phyloP scores from a whole-genome alignment of 1,140 invertebrate genomes.

The Oppia nitens region DNA sequence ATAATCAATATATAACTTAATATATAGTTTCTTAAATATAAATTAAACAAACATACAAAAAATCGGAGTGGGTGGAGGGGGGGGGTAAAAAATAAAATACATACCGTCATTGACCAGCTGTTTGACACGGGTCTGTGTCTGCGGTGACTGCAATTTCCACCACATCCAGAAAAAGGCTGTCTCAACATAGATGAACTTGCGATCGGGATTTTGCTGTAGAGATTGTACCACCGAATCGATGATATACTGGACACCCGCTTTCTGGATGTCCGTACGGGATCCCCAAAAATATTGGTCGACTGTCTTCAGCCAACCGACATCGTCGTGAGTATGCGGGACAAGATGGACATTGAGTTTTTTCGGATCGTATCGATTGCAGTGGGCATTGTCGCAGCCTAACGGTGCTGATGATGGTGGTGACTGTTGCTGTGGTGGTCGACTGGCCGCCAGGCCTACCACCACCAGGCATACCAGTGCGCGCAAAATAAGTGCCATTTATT shows the following conservation, averaged over 20 bases:
- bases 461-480: too few relatives aligned
- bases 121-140: conserved; percentile 32
- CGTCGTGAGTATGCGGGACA: conserved; percentile 37
- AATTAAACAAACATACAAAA: background rate
- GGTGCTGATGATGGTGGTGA: too few relatives aligned
- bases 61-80: conserved; percentile 32
- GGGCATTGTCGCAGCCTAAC: too few relatives aligned
- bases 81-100: conserved; percentile 78
- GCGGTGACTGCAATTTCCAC: conserved; percentile 59
- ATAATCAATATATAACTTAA: background rate
- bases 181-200: conserved; percentile 46
- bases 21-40: background rate
- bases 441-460: too few relatives aligned
- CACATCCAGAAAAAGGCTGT: conserved; percentile 80
- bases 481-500: too few relatives aligned
- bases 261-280: background rate
- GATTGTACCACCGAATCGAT: conserved; percentile 68
- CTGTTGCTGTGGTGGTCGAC: too few relatives aligned
- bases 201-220: conserved; percentile 46
- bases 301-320: conserved; percentile 37
- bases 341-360: conserved; percentile 60
- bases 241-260: conserved; percentile 65
- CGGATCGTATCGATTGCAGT: too few relatives aligned
- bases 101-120: conserved; percentile 36
- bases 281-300: conserved; percentile 32